phyloP scores from a whole-genome alignment of 2,113 vertebrate species.

The Sinocyclocheilus grahami region DNA sequence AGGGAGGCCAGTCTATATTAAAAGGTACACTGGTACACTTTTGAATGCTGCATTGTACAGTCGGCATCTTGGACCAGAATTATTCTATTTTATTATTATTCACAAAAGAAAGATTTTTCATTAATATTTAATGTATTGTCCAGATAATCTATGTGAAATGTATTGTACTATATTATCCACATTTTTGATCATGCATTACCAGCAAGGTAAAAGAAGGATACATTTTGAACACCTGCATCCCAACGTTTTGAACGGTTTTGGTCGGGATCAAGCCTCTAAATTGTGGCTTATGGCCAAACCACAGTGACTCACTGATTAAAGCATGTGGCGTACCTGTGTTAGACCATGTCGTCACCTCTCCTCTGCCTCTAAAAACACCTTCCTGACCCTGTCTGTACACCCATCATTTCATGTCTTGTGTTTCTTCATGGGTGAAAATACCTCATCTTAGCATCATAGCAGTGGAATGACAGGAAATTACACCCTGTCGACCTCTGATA shows the following conservation, averaged over 20 bases:
- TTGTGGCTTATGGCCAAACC: not conserved
- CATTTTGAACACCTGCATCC: not conserved
- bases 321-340: not conserved
- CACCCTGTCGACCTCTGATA: slow-evolving; percentile 17
- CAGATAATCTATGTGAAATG: not conserved
- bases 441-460: slow-evolving; percentile 2
- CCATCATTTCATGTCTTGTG: slow-evolving; percentile 37
- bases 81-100: not conserved
- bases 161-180: not conserved
- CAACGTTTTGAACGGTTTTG: not conserved
- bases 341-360: not conserved
- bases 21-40: too few species aligned
- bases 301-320: slow-evolving; percentile 1
- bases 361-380: not conserved
- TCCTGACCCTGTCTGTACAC: slow-evolving; percentile 40
- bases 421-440: not conserved
- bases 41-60: not conserved
- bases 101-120: not conserved
- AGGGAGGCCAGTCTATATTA: too few species aligned
- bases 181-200: not conserved
- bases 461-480: slow-evolving; percentile 29
- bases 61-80: not conserved
- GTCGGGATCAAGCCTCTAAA: not conserved
- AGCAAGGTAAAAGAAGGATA: not conserved
- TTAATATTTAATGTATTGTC: not conserved